phyloP scores from a whole-genome alignment of 2,888 invertebrate genomes.

The Diaprepes abbreviatus region DNA sequence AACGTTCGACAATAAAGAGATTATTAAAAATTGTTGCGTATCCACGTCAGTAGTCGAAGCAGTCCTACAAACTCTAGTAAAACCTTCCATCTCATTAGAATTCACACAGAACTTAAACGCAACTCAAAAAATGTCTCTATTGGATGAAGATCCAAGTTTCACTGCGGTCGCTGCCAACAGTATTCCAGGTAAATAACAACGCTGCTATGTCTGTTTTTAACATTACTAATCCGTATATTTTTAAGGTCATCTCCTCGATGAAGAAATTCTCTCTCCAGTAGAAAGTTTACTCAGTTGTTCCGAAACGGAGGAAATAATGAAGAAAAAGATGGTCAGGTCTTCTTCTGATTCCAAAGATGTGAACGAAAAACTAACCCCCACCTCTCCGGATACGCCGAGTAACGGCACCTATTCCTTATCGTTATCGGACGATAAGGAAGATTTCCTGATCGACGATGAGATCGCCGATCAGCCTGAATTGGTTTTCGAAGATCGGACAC shows the following conservation, averaged over 20 bases:
- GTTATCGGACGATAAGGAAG: conserved; percentile 83
- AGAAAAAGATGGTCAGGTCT: conserved; percentile 59
- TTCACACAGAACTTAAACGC: conserved; percentile 49
- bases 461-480: conserved; percentile 92
- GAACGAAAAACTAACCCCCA: conserved; percentile 66
- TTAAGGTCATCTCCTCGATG: conserved; percentile 74
- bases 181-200: conserved; percentile 67
- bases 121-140: conserved; percentile 72
- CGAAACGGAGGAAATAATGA: conserved; percentile 69
- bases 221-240: neutral
- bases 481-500: conserved; percentile 77
- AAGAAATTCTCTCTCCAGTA: conserved; percentile 80
- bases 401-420: conserved; percentile 83
- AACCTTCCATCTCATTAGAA: conserved; percentile 20
- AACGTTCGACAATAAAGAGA: conserved; percentile 53
- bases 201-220: no score
- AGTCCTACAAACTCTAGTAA: conserved; percentile 52
- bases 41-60: conserved; percentile 39
- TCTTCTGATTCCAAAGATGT: conserved; percentile 70
- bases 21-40: neutral
- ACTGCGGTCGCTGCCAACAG: conserved; percentile 79
- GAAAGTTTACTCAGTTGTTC: conserved; percentile 82
- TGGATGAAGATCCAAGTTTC: conserved; percentile 82
- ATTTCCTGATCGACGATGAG: conserved; percentile 89
- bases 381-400: conserved; percentile 81